Evolutionary conservation across 2,888 invertebrate genomes (phyloP), one percentile per base, ranked within the genome.

Genomic region (Pterostichus madidus): DNA sequence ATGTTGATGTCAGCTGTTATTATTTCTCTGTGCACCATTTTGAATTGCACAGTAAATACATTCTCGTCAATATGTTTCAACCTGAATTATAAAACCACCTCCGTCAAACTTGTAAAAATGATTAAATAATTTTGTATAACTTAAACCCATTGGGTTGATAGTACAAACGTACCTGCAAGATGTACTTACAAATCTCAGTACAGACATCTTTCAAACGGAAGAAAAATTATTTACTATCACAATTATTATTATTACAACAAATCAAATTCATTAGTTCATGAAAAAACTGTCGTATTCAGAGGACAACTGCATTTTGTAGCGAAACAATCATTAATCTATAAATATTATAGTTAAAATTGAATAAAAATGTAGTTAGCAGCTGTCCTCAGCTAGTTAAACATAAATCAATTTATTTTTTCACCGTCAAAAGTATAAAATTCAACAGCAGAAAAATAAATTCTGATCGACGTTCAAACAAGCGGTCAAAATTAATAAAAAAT

Each of bases 81-180:
- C 56, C 59, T 59, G 81, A 75, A 64, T 80, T 49, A 80, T 61
- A 81, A 75, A 46, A 75, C 81, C 75, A 81, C 75, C 49, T 77
- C 83, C 64, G 83, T 68, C 83, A 53, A 77, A 64, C 61, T 77
- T 64, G 68, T 83, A 77, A 76, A 80, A 75, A 83, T 46, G 83
- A 83, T 83, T 83, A 82, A 76, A 82, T 82, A 82, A n/a, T 15
- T 78, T 68, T 68, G 44, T 75, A 82, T 82, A 83, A 83, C 83
- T 83, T 61, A 83, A 83, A 83, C 83, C 83, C 83, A 83, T 83
- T 83, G 83, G 83, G 83, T 83, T 83, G 83, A 83, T 75, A 81
- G 81, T 81, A 68, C 75, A 81, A 75, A 39, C 61, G 59, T 75
- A 75, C 61, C 73, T 75, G 81, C 81, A 81, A 81, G 81, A 75